phyloP scores from a whole-genome alignment of 2,797 vertebrate genomes.

The Spizella passerina region DNA sequence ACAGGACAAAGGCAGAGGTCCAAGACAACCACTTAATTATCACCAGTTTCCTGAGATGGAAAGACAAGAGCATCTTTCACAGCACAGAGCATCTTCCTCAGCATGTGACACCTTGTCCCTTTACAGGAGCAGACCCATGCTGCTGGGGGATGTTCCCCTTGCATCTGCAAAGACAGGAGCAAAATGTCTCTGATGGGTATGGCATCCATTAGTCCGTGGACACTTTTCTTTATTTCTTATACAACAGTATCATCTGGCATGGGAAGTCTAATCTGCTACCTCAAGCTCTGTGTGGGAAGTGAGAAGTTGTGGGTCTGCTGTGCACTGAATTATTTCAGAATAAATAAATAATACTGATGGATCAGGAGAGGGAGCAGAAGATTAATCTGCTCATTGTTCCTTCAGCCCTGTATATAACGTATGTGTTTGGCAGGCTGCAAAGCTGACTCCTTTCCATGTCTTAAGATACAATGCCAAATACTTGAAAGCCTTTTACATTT shows the following conservation, averaged over 20 bases:
- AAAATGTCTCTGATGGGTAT: neutral
- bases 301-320: neutral
- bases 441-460: neutral
- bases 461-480: neutral
- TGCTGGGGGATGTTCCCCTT: neutral
- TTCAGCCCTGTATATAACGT: neutral
- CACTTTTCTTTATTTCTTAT: neutral
- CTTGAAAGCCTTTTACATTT: neutral
- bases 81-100: neutral
- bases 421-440: neutral
- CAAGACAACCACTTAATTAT: neutral
- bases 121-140: neutral
- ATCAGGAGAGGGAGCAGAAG: neutral
- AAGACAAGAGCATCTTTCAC: neutral
- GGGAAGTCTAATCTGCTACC: neutral
- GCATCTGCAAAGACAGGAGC: neutral
- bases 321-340: neutral
- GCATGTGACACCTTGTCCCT: neutral
- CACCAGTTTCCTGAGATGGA: neutral
- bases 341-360: slow-evolving; percentile 21
- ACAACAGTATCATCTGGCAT: neutral
- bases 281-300: neutral
- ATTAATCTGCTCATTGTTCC: neutral
- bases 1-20: neutral
- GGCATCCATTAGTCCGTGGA: neutral